Percentiles rank a stretch among this genome's conserved stretches.
phyloP scores from a whole-genome alignment of 2,888 invertebrate species.

The Melipona beecheii region DNA sequence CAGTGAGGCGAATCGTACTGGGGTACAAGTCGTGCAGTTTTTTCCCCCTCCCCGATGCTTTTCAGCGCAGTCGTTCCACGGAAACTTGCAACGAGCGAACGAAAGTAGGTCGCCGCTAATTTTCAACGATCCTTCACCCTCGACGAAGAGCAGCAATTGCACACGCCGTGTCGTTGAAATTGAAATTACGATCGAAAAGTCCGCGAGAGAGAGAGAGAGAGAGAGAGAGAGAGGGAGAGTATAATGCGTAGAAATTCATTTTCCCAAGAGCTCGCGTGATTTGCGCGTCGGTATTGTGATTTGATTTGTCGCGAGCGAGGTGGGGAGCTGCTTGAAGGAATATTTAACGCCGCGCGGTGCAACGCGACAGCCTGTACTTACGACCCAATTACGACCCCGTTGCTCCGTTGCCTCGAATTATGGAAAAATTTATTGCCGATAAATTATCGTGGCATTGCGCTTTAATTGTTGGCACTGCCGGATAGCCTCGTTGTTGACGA shows the following conservation, averaged over 20 bases:
- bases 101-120: constrained; percentile 8
- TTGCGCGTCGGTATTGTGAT: constrained; percentile 11
- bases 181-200: neutral
- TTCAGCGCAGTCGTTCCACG: neutral
- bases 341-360: constrained; percentile 31
- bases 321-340: constrained; percentile 6
- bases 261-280: neutral
- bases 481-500: constrained; percentile 28
- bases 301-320: constrained; percentile 41
- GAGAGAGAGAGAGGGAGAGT: neutral
- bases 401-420: constrained; percentile 22
- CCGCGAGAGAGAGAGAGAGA: neutral
- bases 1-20: too few species aligned
- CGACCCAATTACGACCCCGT: constrained; percentile 25
- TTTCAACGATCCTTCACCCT: constrained; percentile 2
- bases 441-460: constrained; percentile 50
- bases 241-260: neutral
- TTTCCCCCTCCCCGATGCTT: neutral
- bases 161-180: neutral
- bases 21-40: neutral
- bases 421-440: constrained; percentile 52
- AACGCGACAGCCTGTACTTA: constrained; percentile 18
- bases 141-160: constrained; percentile 2
- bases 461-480: constrained; percentile 52
- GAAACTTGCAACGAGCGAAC: constrained; percentile 10